Percentiles rank a stretch among this genome's conserved stretches.
Evolutionary conservation across 1,140 invertebrate species (phyloP).

Genomic region (Ericerus pela): DNA sequence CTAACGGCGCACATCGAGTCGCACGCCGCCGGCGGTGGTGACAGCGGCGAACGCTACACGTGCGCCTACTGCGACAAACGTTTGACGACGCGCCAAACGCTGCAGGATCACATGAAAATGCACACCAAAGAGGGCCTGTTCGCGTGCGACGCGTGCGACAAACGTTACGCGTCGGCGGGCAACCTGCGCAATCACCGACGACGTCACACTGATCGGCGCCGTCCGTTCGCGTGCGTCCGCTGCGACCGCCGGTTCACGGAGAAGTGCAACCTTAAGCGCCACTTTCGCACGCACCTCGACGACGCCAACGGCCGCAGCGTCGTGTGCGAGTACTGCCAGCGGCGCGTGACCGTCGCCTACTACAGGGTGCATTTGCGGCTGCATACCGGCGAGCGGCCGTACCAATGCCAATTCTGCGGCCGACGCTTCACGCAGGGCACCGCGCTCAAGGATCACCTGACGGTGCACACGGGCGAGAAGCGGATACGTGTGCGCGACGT

Average conservation of each 20-base stretch:
- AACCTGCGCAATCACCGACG: conserved; percentile 79
- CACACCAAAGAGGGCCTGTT: conserved; percentile 74
- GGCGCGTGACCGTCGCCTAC: neutral
- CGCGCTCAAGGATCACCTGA: neutral
- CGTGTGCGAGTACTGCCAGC: neutral
- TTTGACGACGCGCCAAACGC: conserved; percentile 70
- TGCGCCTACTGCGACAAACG: conserved; percentile 84
- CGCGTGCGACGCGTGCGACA: conserved; percentile 81
- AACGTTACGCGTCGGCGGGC: conserved; percentile 80
- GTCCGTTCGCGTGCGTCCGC: conserved; percentile 91
- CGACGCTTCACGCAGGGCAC: neutral
- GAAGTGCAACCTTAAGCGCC: conserved; percentile 69
- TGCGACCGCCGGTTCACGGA: conserved; percentile 90
- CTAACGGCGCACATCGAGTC: conserved; percentile 92
- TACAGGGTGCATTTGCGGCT: neutral
- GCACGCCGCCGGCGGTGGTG: conserved; percentile 71
- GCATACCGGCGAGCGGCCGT: conserved; percentile 6
- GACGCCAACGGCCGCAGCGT: no score
- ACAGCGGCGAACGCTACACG: conserved; percentile 69
- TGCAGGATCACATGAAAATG: conserved; percentile 77
- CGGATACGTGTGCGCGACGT: conserved; percentile 2
- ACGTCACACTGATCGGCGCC: conserved; percentile 84
- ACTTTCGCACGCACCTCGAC: conserved; percentile 50
- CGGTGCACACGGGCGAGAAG: conserved; percentile 5
- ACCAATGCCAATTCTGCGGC: neutral